Evolutionary conservation across 2,797 vertebrate genomes (phyloP), one percentile per base, ranked within the genome.

Genomic region (Linurgus olivaceus): DNA sequence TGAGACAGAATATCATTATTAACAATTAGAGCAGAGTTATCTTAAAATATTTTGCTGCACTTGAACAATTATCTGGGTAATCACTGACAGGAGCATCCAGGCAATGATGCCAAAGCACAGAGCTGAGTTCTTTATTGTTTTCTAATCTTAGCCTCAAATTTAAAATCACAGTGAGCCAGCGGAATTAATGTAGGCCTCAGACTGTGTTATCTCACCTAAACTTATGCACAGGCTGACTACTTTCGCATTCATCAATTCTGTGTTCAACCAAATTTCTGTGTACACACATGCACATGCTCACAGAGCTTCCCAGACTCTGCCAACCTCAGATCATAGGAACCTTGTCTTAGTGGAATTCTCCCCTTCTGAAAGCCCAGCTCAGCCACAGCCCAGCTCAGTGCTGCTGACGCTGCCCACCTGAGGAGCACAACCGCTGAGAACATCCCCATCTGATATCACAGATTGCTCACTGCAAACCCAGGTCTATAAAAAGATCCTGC

Each of bases 41-140:
- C 93, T 78, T 80, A 77, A 94, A 96, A 93, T 92, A 93, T 94
- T 96, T 93, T 93, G 58, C 61, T 82, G 28, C 47, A 58, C 50
- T 90, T 87, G 50, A 93, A 37, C 57, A 93, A 74, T 87, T 85
- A 47, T 57, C 57, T 87, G 54, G 8, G 23, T 85, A 58, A 87
- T 82, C 88, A 25, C 42, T 71, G 84, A 57, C 50, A 76, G 74
- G 48, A 92, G 12, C 0, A 0, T 71, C 45, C 17, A 57, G 19
- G 16, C 42, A 74, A 44, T 4, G 29, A 66, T 63, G 78, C 74
- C 84, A 94, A 94, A 91, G 71, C 72, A 94, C 21, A 37, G 52
- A 75, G 26, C 21, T 61, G 58, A 83, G 8, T 58, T 78, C 25
- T 67, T 80, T 71, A 48, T 50, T 68, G 52, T 78, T 95, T 91